Evolutionary conservation across 2,797 vertebrate genomes (phyloP).

Genomic region (Megaceryle alcyon): DNA sequence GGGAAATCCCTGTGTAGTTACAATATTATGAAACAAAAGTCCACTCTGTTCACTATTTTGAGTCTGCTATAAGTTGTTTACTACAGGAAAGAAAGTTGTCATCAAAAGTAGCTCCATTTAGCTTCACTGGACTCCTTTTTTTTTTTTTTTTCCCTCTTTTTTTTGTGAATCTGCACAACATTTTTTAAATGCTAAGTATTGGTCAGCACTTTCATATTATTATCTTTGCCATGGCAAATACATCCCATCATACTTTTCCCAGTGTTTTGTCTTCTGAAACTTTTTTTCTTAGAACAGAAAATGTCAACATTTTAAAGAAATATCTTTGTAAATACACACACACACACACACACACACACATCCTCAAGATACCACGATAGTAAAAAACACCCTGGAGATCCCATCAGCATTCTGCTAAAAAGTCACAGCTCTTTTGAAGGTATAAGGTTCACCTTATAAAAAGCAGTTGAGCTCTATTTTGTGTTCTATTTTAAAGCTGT

Average conservation of each 20-base stretch:
- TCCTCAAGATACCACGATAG: not conserved
- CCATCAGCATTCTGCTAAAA: not conserved
- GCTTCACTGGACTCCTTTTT: not conserved
- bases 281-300: not conserved
- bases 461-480: not conserved
- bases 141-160: not conserved
- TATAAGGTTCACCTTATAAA: not conserved
- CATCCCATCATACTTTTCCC: slow-evolving; percentile 24
- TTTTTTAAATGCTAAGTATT: not conserved
- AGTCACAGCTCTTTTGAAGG: not conserved
- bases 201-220: slow-evolving; percentile 10
- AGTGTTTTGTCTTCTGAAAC: slow-evolving; percentile 54
- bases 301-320: not conserved
- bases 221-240: slow-evolving; percentile 29
- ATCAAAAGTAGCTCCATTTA: not conserved
- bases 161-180: not conserved
- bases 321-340: not conserved
- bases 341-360: accelerated
- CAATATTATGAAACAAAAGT: not conserved
- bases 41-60: not conserved
- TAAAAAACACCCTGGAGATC: not conserved
- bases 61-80: not conserved
- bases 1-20: not conserved
- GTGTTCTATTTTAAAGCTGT: not conserved
- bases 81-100: not conserved